Percentiles rank a stretch among this genome's conserved stretches.
Evolutionary conservation across 1,140 invertebrate genomes (phyloP).

Genomic region (Galendromus occidentalis): DNA sequence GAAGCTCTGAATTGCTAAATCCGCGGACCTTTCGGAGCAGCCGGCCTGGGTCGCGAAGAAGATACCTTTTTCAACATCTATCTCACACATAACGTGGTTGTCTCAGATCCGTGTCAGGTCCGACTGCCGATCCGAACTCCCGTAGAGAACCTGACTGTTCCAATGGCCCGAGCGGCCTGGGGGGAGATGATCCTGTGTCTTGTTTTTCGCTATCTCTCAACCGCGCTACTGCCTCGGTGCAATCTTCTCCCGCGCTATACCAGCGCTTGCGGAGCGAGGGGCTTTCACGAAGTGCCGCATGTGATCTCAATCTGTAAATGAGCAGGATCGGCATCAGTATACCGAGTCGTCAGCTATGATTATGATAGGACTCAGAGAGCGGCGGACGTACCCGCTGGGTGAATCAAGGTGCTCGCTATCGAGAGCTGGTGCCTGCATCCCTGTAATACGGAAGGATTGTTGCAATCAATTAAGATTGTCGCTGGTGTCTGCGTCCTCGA

Average conservation of each 20-base stretch:
- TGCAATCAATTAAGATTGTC: too few species aligned
- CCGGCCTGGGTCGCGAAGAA: too few species aligned
- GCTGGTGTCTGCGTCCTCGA: too few species aligned
- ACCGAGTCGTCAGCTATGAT: neutral
- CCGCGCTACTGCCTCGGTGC: neutral
- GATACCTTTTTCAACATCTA: too few species aligned
- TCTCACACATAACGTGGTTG: neutral
- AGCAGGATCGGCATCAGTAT: neutral
- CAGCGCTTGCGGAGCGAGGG: slow-evolving; percentile 2
- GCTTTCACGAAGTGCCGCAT: neutral
- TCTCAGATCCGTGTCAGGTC: neutral
- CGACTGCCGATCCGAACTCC: neutral
- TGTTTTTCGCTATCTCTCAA: neutral
- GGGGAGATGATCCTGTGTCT: neutral
- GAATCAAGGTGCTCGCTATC: neutral
- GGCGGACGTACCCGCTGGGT: neutral
- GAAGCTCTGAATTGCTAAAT: too few species aligned
- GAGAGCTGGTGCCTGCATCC: neutral
- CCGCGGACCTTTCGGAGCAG: too few species aligned
- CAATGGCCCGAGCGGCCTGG: neutral
- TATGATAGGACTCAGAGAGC: neutral
- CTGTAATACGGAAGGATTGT: too few species aligned
- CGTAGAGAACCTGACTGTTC: neutral
- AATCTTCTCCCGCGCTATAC: neutral
- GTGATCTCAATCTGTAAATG: neutral